Evolutionary conservation across 2,888 invertebrate species (phyloP).

Genomic region (Orgyia antiqua): DNA sequence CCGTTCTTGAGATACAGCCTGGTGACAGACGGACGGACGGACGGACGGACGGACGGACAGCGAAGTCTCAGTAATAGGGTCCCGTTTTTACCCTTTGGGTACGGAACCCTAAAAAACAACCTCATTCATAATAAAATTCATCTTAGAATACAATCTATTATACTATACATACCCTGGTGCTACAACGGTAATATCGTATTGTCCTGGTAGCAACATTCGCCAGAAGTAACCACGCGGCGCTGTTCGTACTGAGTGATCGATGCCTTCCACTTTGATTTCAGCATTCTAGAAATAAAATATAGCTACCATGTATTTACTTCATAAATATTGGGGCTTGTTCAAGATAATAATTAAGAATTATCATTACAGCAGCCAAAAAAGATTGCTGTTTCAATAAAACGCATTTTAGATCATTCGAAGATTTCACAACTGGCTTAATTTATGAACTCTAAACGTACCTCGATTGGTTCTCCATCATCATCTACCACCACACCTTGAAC

Average conservation of each 20-base stretch:
- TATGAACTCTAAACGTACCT: too few relatives aligned
- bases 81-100: too few relatives aligned
- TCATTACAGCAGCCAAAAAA: background rate
- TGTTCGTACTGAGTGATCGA: slow-evolving; percentile 88
- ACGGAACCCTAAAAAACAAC: too few relatives aligned
- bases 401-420: background rate
- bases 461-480: slow-evolving; percentile 79
- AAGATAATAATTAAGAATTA: too few relatives aligned
- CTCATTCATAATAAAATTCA: too few relatives aligned
- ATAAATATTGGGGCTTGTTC: background rate
- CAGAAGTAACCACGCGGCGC: slow-evolving; percentile 94
- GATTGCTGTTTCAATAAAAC: background rate
- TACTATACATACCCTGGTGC: slow-evolving; percentile 91
- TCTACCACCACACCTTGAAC: slow-evolving; percentile 81
- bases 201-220: slow-evolving; percentile 93
- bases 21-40: too few relatives aligned
- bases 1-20: too few relatives aligned
- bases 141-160: too few relatives aligned
- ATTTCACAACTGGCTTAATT: too few relatives aligned
- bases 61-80: too few relatives aligned
- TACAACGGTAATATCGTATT: slow-evolving; percentile 84
- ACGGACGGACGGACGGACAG: too few relatives aligned
- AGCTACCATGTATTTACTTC: too few relatives aligned
- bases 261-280: slow-evolving; percentile 84
- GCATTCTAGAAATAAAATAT: slow-evolving; percentile 77